phyloP scores from a whole-genome alignment of 2,888 invertebrate genomes.

The Drosophila ezoana region DNA sequence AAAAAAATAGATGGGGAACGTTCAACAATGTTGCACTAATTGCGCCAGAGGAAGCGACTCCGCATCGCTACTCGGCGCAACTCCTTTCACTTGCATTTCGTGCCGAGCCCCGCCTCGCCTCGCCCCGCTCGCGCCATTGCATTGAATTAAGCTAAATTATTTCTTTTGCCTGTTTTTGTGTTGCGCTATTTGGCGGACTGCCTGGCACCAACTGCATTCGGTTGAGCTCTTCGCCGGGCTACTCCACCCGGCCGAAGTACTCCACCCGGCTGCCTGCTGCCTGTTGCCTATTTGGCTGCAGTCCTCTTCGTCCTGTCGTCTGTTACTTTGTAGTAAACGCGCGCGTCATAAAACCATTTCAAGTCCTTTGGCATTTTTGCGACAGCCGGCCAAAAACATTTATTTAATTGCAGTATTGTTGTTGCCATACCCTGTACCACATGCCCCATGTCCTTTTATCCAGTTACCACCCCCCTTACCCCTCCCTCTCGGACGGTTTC shows the following conservation, averaged over 20 bases:
- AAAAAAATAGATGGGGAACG: constrained; percentile 23
- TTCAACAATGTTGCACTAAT: constrained; percentile 82
- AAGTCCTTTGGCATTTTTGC: constrained; percentile 51
- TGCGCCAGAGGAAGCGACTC: constrained; percentile 78
- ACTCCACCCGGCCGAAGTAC: constrained; percentile 10
- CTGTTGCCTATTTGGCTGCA: constrained; percentile 1
- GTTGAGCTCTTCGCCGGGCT: constrained; percentile 16
- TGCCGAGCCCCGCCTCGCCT: not conserved
- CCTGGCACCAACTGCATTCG: constrained; percentile 72
- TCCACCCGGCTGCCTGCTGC: not conserved
- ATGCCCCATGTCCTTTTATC: not conserved
- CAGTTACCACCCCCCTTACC: not conserved
- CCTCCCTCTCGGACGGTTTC: constrained; percentile 4
- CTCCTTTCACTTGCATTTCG: constrained; percentile 25
- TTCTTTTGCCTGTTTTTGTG: constrained; percentile 57
- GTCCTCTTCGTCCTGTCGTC: constrained; percentile 11
- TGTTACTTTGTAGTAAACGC: constrained; percentile 27
- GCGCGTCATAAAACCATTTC: constrained; percentile 58
- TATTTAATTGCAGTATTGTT: constrained; percentile 66
- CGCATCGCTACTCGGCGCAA: constrained; percentile 48
- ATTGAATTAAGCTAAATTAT: constrained; percentile 77
- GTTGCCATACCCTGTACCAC: constrained; percentile 3
- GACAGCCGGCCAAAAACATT: constrained; percentile 61
- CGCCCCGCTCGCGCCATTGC: constrained; percentile 13
- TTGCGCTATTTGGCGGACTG: constrained; percentile 53